Conservation (phyloP, 2,797 vertebrate species). For the Trichosurus vulpecula region DNA sequence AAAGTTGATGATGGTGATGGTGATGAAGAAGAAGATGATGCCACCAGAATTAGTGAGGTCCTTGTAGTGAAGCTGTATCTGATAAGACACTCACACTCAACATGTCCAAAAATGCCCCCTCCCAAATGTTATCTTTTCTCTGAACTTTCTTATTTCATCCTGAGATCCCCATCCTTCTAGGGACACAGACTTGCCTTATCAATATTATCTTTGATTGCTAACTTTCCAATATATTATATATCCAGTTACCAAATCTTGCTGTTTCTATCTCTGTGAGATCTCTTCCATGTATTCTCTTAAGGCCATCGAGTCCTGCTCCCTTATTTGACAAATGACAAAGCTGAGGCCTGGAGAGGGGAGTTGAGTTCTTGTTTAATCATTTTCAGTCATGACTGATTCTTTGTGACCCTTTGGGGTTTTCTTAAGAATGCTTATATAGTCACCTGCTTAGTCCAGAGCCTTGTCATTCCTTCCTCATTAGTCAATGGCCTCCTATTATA, state of each 20-base stretch:
- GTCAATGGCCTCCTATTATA: background rate
- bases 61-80: background rate
- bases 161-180: background rate
- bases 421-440: background rate
- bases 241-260: background rate
- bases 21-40: background rate
- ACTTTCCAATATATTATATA: background rate
- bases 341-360: background rate
- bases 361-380: background rate
- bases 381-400: background rate
- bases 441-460: background rate
- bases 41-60: background rate
- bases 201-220: background rate
- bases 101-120: background rate
- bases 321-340: background rate
- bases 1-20: background rate
- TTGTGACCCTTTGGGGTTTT: background rate
- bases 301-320: background rate
- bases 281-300: background rate
- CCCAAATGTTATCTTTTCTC: background rate
- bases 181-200: background rate
- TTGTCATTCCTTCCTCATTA: background rate
- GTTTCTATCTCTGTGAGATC: background rate
- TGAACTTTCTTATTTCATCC: background rate
- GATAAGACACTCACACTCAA: background rate